Evolutionary conservation across 2,888 invertebrate species (phyloP), one percentile per base, ranked within the genome.

Genomic region (Ectemnius cavifrons): DNA sequence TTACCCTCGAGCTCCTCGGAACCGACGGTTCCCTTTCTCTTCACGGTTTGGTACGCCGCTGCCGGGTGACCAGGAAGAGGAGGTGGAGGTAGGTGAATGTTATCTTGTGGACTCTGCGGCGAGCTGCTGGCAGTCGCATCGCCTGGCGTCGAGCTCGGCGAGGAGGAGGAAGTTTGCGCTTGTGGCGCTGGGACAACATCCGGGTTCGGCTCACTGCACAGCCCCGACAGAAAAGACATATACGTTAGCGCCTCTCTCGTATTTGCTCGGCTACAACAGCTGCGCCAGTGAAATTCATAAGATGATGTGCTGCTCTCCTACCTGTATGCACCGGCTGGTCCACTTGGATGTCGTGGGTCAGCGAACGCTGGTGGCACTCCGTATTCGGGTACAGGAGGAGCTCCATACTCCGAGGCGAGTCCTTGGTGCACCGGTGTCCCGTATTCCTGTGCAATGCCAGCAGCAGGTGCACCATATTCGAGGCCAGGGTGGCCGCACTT

Each of bases 291-390:
- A 37, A 11, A 37, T 37, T 37, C 37, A 37, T 37, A 45, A 28
- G 16, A n/a, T 67, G 8, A 13, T 61, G 1, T n/a, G 37, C 23
- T 23, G 2, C 47, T 57, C 13, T 83, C 65, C 81, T 78, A 90
- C 91, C 91, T 91, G 83, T 95, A 97, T 16, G 96, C 95, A 70
- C 95, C 96, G 71, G 95, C 93, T 14, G 96, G 95, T 87, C 97
- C 96, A 59, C 95, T 95, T 2, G 97, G 97, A 91, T 97, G 96
- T 85, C 97, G 93, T 18, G 97, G 97, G 91, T 97, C 97, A 45
- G 96, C 96, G 92, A 94, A 96, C 14, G 96, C 96, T 4, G 96
- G 96, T 45, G 96, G 96, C 63, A 95, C 93, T 59, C 94, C 94
- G 84, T 94, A 95, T 86, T 95, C 95, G 75, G 94, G 94, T 63